Base-by-base conservation (phyloP, 2,797 vertebrate species). In the Acipenser transmontanus region DNA sequence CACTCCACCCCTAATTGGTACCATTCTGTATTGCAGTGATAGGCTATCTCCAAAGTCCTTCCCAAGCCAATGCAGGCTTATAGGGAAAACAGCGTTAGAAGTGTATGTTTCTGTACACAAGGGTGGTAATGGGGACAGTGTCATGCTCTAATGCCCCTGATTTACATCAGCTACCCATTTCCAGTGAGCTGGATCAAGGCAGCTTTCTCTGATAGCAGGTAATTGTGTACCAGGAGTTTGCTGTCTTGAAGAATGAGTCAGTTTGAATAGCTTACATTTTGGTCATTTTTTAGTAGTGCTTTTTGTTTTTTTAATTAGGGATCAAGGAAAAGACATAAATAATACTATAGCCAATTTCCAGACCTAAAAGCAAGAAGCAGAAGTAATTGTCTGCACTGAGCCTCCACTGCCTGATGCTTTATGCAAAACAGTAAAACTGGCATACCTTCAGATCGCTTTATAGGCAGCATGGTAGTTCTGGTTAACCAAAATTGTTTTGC, bases 401-500 rank as follows among this genome's bases (percentile, higher is more conserved):
- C 81, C 84, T 89, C 91, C 73, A 74, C 86, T 78, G 82, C 80
- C 87, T 84, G 89, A 85, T 81, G 90, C 87, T 83, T 88, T 90
- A 79, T 92, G 71, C 81, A 64, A 75, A 71, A 90, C 83, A 82
- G 90, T 91, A 86, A 86, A 83, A 82, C 80, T 81, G 82, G 82
- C 88, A 82, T 90, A 87, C 88, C 85, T 85, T 91, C 89, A 85
- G 84, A 89, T 93, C 89, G 80, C 80, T 81, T 84, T 88, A 74
- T 82, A 86, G 86, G 87, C 91, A 81, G 87, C 86, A 73, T 84
- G 81, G 84, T 82, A 84, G 87, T 87, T 93, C 91, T 87, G 94
- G 91, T 95, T 95, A 94, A 96, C 94, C 93, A 85, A 94, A 95
- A 96, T 93, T 87, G 89, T 92, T 87, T 88, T 87, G 91, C 95